Base-by-base conservation (phyloP, 2,888 invertebrate genomes). In the Ormyrus rosae region DNA sequence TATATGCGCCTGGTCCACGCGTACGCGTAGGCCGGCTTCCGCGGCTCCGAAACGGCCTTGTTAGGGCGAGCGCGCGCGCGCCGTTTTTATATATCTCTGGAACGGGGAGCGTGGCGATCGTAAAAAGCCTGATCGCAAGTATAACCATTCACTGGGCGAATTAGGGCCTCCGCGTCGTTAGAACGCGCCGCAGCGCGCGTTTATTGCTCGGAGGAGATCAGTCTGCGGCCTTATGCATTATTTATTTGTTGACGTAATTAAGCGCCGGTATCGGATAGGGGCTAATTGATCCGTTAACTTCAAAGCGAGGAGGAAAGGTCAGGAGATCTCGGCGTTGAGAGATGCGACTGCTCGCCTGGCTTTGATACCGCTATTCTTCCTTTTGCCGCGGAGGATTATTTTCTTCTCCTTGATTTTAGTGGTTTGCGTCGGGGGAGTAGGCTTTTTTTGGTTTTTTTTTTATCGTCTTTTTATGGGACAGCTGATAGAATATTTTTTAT, bases 201-300 rank as follows among this genome's bases (percentile, higher is more conserved):
- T 61, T 64, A 77, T 65, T 70, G 46, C 34, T 46, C 11, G 60
- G 7, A n/a, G 53, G 19, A 48, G 11, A 58, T 70, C 48, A 13
- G 34, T 60, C 10, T 48, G n/a, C 6, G 53, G 5, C n/a, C 64
- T 72, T 74, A 71, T 75, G 73, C 76, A 81, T 78, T 70, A 74
- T 81, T 74, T 82, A 72, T 74, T 79, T 75, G 78, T 81, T 71
- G 76, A 75, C 55, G 68, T 63, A 78, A 82, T 73, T 58, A 67
- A 55, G 75, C 58, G 8, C 13, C 45, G 74, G 53, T 64, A 67
- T 63, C 11, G 63, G 55, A 53, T 45, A 48, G 46, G 34, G 45
- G 34, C 69, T 70, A 74, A 80, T 75, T 74, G 74, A 69, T 74
- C 61, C 34, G 34, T 34, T 34, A 34, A 34, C 34, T 34, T 34